Evolutionary conservation across 2,888 invertebrate species (phyloP).

Genomic region (Salticus scenicus): DNA sequence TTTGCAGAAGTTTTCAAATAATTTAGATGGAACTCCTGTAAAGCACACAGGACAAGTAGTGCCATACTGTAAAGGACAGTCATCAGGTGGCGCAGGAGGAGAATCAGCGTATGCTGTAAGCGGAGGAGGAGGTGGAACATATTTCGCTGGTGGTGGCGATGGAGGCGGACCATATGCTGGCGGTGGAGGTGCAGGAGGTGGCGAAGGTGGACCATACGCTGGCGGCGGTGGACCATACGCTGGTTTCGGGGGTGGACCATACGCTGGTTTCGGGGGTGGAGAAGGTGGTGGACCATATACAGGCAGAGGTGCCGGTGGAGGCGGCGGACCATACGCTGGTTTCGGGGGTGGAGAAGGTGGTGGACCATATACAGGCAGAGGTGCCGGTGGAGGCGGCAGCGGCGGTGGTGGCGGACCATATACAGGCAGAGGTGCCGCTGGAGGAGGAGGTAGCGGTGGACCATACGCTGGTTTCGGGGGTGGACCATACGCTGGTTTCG

Average conservation of each 20-base stretch:
- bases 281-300: conserved; percentile 15
- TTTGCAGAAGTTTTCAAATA: not conserved
- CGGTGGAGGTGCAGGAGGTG: conserved; percentile 8
- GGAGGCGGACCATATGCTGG: not conserved
- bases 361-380: not conserved
- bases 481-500: not conserved
- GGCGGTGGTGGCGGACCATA: conserved; percentile 12
- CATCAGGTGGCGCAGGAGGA: not conserved
- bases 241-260: conserved; percentile 7
- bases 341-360: conserved; percentile 11
- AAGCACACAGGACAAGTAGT: not conserved
- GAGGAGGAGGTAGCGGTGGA: not conserved
- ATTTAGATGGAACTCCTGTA: not conserved
- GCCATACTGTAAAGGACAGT: not conserved
- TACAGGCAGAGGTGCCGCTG: conserved; percentile 7
- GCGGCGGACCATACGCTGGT: conserved; percentile 28
- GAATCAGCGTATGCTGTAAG: not conserved
- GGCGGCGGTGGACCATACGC: not conserved
- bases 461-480: conserved; percentile 18
- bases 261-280: conserved; percentile 14
- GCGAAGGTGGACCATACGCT: not conserved
- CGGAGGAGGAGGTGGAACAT: not conserved
- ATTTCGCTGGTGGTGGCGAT: not conserved
- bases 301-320: conserved; percentile 23
- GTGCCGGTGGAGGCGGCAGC: not conserved